These are phyloP conservation scores for Caenorhabditis japonica DNA, from an alignment of 2,888 invertebrate genomes.

Conservation along the genomic window DNA sequence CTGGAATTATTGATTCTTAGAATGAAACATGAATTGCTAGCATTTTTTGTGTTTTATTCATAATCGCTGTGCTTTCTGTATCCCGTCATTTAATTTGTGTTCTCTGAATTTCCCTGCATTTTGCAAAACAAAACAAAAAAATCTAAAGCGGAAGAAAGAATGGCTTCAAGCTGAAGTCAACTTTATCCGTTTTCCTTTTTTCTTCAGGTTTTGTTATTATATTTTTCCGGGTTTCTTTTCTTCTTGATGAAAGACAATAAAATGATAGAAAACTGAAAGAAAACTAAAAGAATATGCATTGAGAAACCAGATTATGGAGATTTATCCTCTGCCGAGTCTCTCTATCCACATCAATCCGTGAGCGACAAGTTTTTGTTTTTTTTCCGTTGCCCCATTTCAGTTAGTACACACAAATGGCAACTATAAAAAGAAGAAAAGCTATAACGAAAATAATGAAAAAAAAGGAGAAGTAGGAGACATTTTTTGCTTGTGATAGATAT, in stretches of 20 bases:
- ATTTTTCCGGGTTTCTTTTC: too few species aligned
- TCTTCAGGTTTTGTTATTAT: too few species aligned
- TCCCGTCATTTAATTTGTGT: too few species aligned
- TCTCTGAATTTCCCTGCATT: too few species aligned
- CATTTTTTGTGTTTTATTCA: too few species aligned
- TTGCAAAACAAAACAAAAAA: too few species aligned
- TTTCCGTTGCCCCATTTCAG: neutral
- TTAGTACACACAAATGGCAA: conserved; percentile 3
- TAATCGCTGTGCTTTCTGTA: too few species aligned
- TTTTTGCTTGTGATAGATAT: conserved; percentile 45
- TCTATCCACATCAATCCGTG: conserved; percentile 15
- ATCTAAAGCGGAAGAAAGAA: too few species aligned
- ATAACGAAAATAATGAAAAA: conserved; percentile 4
- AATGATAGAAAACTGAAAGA: neutral
- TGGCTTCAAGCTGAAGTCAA: too few species aligned
- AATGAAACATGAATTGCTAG: too few species aligned
- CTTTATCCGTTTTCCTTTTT: too few species aligned
- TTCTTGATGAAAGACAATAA: conserved; percentile 11
- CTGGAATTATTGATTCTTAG: too few species aligned
- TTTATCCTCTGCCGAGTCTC: conserved; percentile 5
- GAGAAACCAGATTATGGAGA: conserved; percentile 40
- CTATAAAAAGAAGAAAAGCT: conserved; percentile 7
- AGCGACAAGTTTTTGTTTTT: neutral
- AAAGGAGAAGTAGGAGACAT: conserved; percentile 15
- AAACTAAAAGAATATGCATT: conserved; percentile 7